phyloP scores from a whole-genome alignment of 2,888 invertebrate genomes.

The Alloscopus bannaensis region DNA sequence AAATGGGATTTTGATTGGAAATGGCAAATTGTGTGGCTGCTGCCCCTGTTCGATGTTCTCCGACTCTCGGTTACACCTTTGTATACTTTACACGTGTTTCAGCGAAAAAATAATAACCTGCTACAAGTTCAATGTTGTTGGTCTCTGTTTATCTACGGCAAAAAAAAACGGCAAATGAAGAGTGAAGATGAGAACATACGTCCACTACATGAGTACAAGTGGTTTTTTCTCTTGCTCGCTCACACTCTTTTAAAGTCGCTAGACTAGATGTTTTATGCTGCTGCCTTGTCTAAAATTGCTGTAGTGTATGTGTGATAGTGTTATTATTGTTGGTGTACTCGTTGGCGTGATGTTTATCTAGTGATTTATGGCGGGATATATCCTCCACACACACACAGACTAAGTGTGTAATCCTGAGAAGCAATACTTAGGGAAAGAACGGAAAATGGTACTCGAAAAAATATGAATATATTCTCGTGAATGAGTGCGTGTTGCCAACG shows the following conservation, averaged over 20 bases:
- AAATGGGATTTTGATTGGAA: slow-evolving; percentile 51
- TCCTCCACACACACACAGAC: too few species aligned
- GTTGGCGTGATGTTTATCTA: slow-evolving; percentile 58
- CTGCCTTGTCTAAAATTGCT: too few species aligned
- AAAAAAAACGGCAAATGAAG: slow-evolving; percentile 25
- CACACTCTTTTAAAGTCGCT: too few species aligned
- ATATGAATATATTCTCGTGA: too few species aligned
- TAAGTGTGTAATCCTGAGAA: slow-evolving; percentile 39
- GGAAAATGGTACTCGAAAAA: too few species aligned
- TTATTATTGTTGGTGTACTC: slow-evolving; percentile 41
- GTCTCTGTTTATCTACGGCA: slow-evolving; percentile 23
- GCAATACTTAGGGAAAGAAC: slow-evolving; percentile 12
- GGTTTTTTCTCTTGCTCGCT: too few species aligned
- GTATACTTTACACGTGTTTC: too few species aligned
- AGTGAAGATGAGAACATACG: slow-evolving; percentile 24
- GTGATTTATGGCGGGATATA: slow-evolving; percentile 60
- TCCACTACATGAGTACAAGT: background rate
- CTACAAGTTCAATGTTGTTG: slow-evolving; percentile 42
- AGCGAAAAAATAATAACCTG: slow-evolving; percentile 52
- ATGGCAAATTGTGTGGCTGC: slow-evolving; percentile 30
- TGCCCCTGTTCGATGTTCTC: too few species aligned
- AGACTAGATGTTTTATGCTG: too few species aligned
- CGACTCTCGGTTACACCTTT: too few species aligned
- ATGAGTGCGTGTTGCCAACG: too few species aligned
- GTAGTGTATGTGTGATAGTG: background rate